Conservation (phyloP, 1,140 invertebrate genomes). For the Trinorchestia longiramus region DNA sequence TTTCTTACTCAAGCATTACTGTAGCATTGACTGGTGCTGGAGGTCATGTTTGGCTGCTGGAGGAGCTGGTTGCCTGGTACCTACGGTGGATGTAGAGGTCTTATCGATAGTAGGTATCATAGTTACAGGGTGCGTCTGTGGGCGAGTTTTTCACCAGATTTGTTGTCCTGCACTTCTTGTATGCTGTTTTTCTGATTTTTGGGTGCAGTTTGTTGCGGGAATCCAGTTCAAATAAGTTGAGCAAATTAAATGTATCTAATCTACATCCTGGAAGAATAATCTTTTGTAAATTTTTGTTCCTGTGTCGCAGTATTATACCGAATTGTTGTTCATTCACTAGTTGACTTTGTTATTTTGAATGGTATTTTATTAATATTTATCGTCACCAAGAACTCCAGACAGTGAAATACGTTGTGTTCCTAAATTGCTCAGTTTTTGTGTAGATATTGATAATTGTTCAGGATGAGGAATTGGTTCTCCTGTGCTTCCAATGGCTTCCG, state of each 20-base stretch:
- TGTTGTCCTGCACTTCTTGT: not conserved
- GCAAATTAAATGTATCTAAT: not conserved
- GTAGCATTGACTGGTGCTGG: not conserved
- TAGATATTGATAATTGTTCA: too few species aligned
- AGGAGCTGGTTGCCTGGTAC: not conserved
- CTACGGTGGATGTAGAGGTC: not conserved
- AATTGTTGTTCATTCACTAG: not conserved
- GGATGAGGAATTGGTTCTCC: too few species aligned
- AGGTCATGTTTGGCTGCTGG: not conserved
- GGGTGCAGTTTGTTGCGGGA: not conserved
- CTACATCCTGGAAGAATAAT: not conserved
- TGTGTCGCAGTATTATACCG: not conserved
- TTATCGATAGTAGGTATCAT: not conserved
- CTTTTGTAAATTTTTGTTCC: not conserved
- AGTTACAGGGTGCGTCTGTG: not conserved
- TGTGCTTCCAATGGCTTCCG: too few species aligned
- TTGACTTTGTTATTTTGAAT: not conserved
- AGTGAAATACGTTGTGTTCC: too few species aligned
- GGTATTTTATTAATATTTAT: not conserved
- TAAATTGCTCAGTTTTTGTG: too few species aligned
- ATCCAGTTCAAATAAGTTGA: not conserved
- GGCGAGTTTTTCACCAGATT: not conserved
- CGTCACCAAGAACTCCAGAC: not conserved
- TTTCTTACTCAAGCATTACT: not conserved
- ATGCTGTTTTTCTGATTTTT: not conserved